Evolutionary conservation across 2,797 vertebrate species (phyloP).

Genomic region (Glossophaga mutica): DNA sequence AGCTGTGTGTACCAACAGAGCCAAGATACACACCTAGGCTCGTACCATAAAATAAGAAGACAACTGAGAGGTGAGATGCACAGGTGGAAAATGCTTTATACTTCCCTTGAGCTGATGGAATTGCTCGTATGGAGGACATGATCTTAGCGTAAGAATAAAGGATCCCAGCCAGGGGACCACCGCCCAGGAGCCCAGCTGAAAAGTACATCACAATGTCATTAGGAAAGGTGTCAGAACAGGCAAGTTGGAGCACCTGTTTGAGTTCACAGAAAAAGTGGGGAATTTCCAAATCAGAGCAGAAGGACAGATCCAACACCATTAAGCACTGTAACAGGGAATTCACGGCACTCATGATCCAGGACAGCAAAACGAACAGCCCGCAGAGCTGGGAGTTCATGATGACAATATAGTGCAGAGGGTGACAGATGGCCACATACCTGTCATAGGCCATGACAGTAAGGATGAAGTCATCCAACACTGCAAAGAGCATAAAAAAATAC

Average conservation of each 20-base stretch:
- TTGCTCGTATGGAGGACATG: background rate
- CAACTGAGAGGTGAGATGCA: slow-evolving; percentile 22
- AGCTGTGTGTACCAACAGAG: slow-evolving; percentile 7
- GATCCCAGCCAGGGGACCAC: background rate
- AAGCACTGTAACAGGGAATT: slow-evolving; percentile 33
- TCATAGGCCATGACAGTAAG: slow-evolving; percentile 71
- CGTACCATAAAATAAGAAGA: slow-evolving; percentile 63
- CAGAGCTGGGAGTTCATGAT: slow-evolving; percentile 48
- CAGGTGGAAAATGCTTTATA: background rate
- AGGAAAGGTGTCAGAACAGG: slow-evolving; percentile 1
- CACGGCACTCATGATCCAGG: slow-evolving; percentile 6
- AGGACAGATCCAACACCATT: background rate
- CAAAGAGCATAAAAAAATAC: slow-evolving; percentile 53
- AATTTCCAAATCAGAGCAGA: background rate
- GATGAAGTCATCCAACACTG: slow-evolving; percentile 43
- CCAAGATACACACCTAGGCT: slow-evolving; percentile 55
- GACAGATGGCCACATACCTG: slow-evolving; percentile 62
- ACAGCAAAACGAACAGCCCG: background rate
- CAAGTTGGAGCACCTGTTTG: background rate
- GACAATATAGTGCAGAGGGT: slow-evolving; percentile 52
- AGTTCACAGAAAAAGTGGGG: slow-evolving; percentile 28
- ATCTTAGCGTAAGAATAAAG: slow-evolving; percentile 49
- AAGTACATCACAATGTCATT: background rate
- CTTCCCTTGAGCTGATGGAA: slow-evolving; percentile 19
- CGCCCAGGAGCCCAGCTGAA: background rate